phyloP scores from a whole-genome alignment of 2,888 invertebrate genomes.

The Hydraecia micacea region DNA sequence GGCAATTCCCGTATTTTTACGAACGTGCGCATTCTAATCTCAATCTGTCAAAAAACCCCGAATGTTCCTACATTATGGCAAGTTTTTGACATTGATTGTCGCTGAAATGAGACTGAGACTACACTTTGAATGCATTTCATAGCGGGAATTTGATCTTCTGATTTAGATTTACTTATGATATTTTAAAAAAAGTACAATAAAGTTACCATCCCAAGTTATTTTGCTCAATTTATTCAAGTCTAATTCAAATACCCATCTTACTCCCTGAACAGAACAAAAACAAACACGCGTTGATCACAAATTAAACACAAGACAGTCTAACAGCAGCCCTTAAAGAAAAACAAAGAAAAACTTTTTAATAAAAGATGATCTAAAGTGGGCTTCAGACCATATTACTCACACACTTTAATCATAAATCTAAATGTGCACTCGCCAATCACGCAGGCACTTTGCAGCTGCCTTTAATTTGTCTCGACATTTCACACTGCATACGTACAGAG shows the following conservation, averaged over 20 bases:
- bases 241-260: conserved; percentile 1
- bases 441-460: conserved; percentile 82
- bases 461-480: conserved; percentile 85
- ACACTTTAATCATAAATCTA: conserved; percentile 81
- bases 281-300: conserved; percentile 16
- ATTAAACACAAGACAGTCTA: conserved; percentile 26
- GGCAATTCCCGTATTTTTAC: not conserved
- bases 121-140: not conserved
- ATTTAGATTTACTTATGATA: not conserved
- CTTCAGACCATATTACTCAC: conserved; percentile 65
- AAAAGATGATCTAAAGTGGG: conserved; percentile 62
- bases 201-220: not conserved
- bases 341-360: conserved; percentile 39
- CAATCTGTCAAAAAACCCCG: no score
- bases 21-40: no score
- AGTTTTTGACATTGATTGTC: not conserved
- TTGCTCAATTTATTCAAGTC: not conserved
- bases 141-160: not conserved
- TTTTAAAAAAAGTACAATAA: not conserved
- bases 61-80: not conserved
- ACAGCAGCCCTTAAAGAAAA: conserved; percentile 18
- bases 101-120: not conserved
- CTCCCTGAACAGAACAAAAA: not conserved
- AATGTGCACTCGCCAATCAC: conserved; percentile 84
- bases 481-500: conserved; percentile 74